A percentile compares a stretch with the other conserved stretches of the same genome.
Evolutionary conservation across 2,113 vertebrate genomes (phyloP).

Genomic region (Caracal caracal): DNA sequence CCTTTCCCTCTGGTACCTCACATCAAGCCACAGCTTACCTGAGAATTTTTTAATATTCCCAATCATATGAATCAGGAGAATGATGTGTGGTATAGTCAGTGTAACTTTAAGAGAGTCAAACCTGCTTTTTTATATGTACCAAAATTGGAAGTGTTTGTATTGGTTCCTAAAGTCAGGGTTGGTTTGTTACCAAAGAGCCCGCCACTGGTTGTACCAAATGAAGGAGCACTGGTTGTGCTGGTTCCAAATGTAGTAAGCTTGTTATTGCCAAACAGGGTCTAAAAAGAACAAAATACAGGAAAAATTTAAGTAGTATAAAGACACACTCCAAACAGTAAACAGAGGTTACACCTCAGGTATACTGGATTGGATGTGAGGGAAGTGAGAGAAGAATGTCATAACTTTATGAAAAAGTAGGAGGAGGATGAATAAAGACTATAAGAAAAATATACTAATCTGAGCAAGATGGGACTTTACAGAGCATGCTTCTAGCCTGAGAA

Average conservation of each 20-base stretch:
- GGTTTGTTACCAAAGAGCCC: slow-evolving; percentile 95
- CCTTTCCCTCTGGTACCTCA: neutral
- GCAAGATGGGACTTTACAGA: neutral
- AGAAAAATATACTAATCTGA: slow-evolving; percentile 15
- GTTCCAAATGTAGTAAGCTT: slow-evolving; percentile 94
- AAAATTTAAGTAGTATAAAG: neutral
- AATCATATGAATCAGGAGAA: slow-evolving; percentile 26
- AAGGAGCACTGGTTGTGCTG: slow-evolving; percentile 95
- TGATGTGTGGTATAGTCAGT: slow-evolving; percentile 75
- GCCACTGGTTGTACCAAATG: slow-evolving; percentile 92
- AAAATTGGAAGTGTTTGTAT: slow-evolving; percentile 87
- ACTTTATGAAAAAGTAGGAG: slow-evolving; percentile 10
- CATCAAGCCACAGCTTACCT: slow-evolving; percentile 31
- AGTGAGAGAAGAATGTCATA: neutral
- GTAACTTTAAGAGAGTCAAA: slow-evolving; percentile 60
- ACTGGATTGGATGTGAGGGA: neutral
- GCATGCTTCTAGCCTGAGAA: neutral
- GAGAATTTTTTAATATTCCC: slow-evolving; percentile 40
- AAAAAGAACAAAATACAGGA: slow-evolving; percentile 72
- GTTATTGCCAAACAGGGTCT: slow-evolving; percentile 93
- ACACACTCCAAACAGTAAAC: neutral
- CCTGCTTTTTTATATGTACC: slow-evolving; percentile 82
- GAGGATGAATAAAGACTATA: neutral
- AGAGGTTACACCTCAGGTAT: neutral
- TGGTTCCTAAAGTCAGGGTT: slow-evolving; percentile 87